Percentiles rank a stretch among this genome's conserved stretches.
phyloP scores from a whole-genome alignment of 2,113 vertebrate genomes.

The Podarcis cretensis region DNA sequence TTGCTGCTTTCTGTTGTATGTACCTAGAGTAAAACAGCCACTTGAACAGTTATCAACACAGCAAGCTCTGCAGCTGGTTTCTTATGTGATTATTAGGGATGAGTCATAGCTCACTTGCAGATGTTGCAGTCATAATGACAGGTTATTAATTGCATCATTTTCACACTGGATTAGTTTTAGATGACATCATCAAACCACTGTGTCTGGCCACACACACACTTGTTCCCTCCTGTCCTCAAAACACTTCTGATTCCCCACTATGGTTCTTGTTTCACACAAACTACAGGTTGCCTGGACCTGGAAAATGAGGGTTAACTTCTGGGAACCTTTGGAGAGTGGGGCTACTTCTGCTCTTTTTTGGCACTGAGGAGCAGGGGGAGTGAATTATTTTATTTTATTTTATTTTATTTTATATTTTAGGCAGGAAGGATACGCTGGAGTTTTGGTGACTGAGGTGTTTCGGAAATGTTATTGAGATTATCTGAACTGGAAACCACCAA shows the following conservation, averaged over 20 bases:
- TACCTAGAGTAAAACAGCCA: not conserved
- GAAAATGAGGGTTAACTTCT: not conserved
- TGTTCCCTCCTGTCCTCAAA: not conserved
- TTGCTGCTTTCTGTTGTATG: not conserved
- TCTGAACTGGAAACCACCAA: not conserved
- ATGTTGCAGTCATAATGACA: not conserved
- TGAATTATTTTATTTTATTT: not conserved
- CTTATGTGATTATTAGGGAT: not conserved
- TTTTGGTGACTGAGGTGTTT: not conserved
- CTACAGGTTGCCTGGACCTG: not conserved
- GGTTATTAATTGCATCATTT: not conserved
- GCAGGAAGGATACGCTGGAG: too few species aligned
- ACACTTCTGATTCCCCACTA: too few species aligned
- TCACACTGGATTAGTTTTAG: not conserved
- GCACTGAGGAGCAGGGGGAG: too few species aligned
- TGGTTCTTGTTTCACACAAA: too few species aligned
- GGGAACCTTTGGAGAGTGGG: not conserved
- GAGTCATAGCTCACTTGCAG: not conserved
- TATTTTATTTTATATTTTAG: not conserved
- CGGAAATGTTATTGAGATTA: not conserved
- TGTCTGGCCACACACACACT: not conserved
- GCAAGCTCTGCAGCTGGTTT: not conserved
- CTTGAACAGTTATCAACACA: too few species aligned
- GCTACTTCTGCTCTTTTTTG: too few species aligned
- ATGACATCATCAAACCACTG: not conserved